Conservation (phyloP, 2,797 vertebrate species). For the Enteromius mattozi region DNA sequence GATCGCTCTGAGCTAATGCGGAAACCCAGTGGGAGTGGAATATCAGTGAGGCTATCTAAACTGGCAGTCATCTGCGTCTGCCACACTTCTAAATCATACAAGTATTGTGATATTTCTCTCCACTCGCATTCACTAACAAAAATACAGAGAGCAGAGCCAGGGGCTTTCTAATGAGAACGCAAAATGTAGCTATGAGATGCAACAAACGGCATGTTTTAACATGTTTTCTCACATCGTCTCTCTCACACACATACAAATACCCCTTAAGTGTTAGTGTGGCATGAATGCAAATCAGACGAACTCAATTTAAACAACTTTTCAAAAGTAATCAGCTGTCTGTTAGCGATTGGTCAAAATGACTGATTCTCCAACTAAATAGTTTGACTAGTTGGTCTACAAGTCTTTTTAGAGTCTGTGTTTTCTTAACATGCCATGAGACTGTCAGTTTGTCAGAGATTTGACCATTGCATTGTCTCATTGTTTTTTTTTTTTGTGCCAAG, state of each 20-base stretch:
- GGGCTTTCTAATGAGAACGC: slow-evolving; percentile 6
- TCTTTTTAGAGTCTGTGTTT: background rate
- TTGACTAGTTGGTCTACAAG: background rate
- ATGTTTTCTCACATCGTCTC: background rate
- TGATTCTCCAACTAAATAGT: background rate
- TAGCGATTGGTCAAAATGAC: background rate
- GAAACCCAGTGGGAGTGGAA: slow-evolving; percentile 24
- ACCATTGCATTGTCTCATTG: background rate
- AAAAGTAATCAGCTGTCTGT: background rate
- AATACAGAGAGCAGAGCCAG: slow-evolving; percentile 5
- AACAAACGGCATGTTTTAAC: slow-evolving; percentile 14
- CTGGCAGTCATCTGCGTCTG: slow-evolving; percentile 14
- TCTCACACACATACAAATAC: background rate
- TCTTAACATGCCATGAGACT: background rate
- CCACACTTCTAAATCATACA: slow-evolving; percentile 17
- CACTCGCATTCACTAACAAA: background rate
- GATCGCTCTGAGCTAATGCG: slow-evolving; percentile 20
- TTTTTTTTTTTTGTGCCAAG: background rate
- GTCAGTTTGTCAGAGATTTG: background rate
- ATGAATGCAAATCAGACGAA: background rate
- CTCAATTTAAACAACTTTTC: background rate
- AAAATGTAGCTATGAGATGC: background rate
- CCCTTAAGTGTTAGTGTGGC: background rate
- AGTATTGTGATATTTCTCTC: slow-evolving; percentile 30
- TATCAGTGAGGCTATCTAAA: slow-evolving; percentile 28